phyloP scores from a whole-genome alignment of 2,888 invertebrate species.

The Hirtodrosophila histrioides region DNA sequence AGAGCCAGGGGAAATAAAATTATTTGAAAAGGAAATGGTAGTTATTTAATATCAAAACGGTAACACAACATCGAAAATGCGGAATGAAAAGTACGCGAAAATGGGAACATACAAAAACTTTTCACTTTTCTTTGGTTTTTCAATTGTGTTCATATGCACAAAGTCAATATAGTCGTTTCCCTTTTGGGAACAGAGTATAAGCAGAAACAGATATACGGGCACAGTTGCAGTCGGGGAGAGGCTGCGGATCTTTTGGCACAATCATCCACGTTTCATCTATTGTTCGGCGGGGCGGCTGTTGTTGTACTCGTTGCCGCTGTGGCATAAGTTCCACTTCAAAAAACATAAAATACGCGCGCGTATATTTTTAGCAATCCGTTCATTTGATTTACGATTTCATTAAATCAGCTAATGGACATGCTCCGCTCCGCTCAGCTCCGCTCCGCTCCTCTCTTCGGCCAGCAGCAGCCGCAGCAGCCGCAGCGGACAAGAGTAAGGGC shows the following conservation, averaged over 20 bases:
- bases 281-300: conserved; percentile 50
- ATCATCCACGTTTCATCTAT: conserved; percentile 78
- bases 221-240: conserved; percentile 26
- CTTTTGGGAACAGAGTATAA: no score
- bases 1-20: no score
- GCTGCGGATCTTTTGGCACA: conserved; percentile 60
- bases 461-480: conserved; percentile 7
- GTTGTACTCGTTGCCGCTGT: conserved; percentile 53
- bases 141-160: no score
- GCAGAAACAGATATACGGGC: conserved; percentile 20
- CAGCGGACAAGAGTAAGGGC: conserved; percentile 23
- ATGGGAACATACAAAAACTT: no score
- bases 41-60: no score
- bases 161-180: no score
- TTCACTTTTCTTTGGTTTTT: no score
- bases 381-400: conserved; percentile 78
- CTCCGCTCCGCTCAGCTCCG: conserved; percentile 41
- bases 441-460: conserved; percentile 42
- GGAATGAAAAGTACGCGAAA: no score
- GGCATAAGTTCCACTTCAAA: conserved; percentile 79
- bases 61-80: no score
- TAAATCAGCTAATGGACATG: conserved; percentile 79
- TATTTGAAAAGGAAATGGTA: no score
- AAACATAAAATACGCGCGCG: conserved; percentile 76
- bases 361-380: conserved; percentile 74